phyloP scores from a whole-genome alignment of 1,140 invertebrate genomes.

The Diabrotica undecimpunctata region DNA sequence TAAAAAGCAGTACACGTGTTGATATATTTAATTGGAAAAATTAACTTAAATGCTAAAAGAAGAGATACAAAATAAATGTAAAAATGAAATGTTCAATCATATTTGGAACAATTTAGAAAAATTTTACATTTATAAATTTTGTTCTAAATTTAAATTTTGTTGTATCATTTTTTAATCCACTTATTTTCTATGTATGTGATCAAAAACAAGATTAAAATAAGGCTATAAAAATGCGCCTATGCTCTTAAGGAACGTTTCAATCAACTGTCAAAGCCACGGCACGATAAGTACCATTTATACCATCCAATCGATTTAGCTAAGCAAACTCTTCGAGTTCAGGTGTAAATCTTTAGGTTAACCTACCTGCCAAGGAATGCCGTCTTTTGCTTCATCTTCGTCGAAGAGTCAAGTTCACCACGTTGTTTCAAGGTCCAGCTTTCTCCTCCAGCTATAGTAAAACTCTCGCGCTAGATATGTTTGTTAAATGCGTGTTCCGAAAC shows the following conservation, averaged over 20 bases:
- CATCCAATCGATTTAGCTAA: background rate
- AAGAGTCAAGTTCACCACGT: conserved; percentile 25
- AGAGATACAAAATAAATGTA: too few species aligned
- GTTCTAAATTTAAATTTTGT: background rate
- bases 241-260: background rate
- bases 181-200: background rate
- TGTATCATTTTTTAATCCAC: background rate
- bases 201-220: background rate
- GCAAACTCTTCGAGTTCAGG: background rate
- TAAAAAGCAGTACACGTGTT: too few species aligned
- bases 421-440: conserved; percentile 28
- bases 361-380: conserved; percentile 24
- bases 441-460: conserved; percentile 21
- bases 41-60: too few species aligned
- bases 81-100: too few species aligned
- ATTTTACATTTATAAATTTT: too few species aligned
- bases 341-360: background rate
- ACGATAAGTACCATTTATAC: background rate
- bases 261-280: background rate
- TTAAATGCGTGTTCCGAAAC: background rate
- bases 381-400: conserved; percentile 1
- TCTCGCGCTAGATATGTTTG: conserved; percentile 13
- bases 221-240: background rate
- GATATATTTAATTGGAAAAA: too few species aligned
- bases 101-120: too few species aligned